Conservation (phyloP, 1,140 invertebrate species). For the Hermetia illucens region DNA sequence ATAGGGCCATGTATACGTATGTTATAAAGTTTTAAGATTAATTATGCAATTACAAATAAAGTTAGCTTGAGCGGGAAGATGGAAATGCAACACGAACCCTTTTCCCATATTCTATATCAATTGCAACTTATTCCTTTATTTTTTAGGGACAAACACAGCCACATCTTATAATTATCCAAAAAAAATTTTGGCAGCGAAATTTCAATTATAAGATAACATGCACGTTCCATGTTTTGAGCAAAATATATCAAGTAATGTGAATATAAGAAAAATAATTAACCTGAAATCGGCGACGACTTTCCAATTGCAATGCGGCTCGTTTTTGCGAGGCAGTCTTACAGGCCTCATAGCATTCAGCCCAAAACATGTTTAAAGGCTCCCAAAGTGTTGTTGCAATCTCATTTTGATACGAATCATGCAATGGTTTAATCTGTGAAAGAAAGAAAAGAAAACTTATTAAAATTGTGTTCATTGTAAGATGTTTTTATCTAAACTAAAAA, state of each 20-base stretch:
- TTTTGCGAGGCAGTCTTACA: conserved; percentile 42
- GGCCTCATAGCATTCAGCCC: conserved; percentile 42
- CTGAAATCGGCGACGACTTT: conserved; percentile 44
- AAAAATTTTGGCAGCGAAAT: no score
- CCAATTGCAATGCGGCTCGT: conserved; percentile 38
- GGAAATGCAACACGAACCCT: no score
- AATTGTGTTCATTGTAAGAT: not conserved
- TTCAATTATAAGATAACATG: not conserved
- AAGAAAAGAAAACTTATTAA: conserved; percentile 8
- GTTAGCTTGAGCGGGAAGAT: no score
- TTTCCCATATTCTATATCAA: no score
- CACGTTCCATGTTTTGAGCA: not conserved
- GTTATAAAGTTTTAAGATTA: no score
- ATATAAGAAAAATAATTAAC: conserved; percentile 17
- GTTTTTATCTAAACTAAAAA: not conserved
- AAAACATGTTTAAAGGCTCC: conserved; percentile 40
- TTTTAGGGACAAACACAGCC: no score
- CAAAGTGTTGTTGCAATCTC: conserved; percentile 32
- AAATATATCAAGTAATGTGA: conserved; percentile 4
- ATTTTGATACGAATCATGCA: conserved; percentile 32
- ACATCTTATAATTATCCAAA: not conserved
- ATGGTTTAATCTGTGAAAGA: conserved; percentile 28
- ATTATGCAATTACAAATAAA: no score
- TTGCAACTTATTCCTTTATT: no score
- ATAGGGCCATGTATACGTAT: no score